A percentile compares a stretch with the other conserved stretches of the same genome.
Conservation (phyloP, 1,140 invertebrate genomes). For the Drosophila carrolli region DNA sequence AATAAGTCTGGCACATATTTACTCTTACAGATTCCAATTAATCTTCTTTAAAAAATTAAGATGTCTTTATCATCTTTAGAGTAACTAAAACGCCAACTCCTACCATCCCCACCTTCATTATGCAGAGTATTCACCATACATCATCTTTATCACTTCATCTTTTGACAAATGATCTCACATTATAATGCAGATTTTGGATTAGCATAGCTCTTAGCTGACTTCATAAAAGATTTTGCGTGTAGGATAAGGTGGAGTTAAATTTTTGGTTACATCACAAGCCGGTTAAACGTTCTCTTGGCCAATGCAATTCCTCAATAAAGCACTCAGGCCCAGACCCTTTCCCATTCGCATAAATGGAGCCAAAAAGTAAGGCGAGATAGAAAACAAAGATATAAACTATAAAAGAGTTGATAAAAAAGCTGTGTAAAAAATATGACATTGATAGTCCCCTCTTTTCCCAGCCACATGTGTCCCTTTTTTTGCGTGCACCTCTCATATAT, state of each 20-base stretch:
- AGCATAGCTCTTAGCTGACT: slow-evolving; percentile 48
- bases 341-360: slow-evolving; percentile 24
- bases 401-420: slow-evolving; percentile 68
- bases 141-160: slow-evolving; percentile 55
- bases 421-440: slow-evolving; percentile 70
- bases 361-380: slow-evolving; percentile 49
- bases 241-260: slow-evolving; percentile 6
- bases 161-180: slow-evolving; percentile 53
- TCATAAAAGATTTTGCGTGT: slow-evolving; percentile 8
- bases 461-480: slow-evolving; percentile 36
- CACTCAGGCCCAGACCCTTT: slow-evolving; percentile 39
- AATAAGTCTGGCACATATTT: background rate
- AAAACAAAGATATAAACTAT: slow-evolving; percentile 80
- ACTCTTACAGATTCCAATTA: no score
- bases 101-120: slow-evolving; percentile 32
- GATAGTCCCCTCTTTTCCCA: slow-evolving; percentile 57
- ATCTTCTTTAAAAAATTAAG: background rate
- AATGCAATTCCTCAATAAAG: slow-evolving; percentile 69
- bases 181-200: slow-evolving; percentile 59
- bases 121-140: slow-evolving; percentile 23
- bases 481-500: slow-evolving; percentile 46
- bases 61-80: slow-evolving; percentile 3
- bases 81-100: slow-evolving; percentile 4
- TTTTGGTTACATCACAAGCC: slow-evolving; percentile 23
- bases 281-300: slow-evolving; percentile 22